Evolutionary conservation across 2,888 invertebrate genomes (phyloP).

Genomic region (Nomada goodeniana): DNA sequence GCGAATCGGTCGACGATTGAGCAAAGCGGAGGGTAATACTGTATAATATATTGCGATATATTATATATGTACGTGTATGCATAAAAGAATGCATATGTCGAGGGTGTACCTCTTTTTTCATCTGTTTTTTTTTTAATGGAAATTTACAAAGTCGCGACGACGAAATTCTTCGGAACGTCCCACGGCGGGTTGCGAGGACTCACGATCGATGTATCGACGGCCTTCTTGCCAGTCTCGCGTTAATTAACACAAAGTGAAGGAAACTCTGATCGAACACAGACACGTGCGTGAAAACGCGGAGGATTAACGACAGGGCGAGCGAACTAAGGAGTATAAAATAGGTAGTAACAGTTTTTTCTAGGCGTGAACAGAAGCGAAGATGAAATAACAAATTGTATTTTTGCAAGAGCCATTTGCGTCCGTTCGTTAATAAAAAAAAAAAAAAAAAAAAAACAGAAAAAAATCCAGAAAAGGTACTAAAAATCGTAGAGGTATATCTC

Average conservation of each 20-base stretch:
- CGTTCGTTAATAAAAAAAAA: slow-evolving; percentile 67
- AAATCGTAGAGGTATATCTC: slow-evolving; percentile 50
- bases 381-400: slow-evolving; percentile 74
- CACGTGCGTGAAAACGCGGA: slow-evolving; percentile 20
- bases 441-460: background rate
- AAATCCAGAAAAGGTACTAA: slow-evolving; percentile 29
- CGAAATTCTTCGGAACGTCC: slow-evolving; percentile 36
- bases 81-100: background rate
- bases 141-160: background rate
- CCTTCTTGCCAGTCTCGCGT: slow-evolving; percentile 62
- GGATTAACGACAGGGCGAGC: slow-evolving; percentile 32
- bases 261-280: slow-evolving; percentile 13
- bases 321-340: slow-evolving; percentile 51
- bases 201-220: slow-evolving; percentile 28
- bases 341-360: slow-evolving; percentile 61
- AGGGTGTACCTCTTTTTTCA: too few relatives aligned
- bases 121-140: background rate
- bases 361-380: slow-evolving; percentile 41
- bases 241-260: slow-evolving; percentile 8
- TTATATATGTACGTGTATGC: slow-evolving; percentile 6
- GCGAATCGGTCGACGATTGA: slow-evolving; percentile 2
- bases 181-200: background rate
- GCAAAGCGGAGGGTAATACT: slow-evolving; percentile 17
- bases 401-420: slow-evolving; percentile 75
- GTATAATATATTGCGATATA: slow-evolving; percentile 46